Evolutionary conservation across 2,113 vertebrate species (phyloP), one percentile per base, ranked within the genome.

Genomic region (Ptychochromis oligacanthus): DNA sequence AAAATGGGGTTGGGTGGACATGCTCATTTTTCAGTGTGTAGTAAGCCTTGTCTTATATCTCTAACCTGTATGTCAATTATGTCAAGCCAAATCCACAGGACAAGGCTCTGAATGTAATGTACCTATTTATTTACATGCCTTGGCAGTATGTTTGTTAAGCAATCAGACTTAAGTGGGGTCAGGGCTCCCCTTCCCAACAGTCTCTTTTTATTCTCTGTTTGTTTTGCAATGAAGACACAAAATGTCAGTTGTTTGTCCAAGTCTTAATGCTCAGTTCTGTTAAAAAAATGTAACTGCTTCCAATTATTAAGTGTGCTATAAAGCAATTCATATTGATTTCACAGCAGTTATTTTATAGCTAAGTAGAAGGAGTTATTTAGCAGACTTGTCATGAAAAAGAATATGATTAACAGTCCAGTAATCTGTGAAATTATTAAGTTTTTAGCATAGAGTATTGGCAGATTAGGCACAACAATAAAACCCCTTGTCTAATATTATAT

Each of bases 91-190:
- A 84, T 86, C 70, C 82, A 58, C 40, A 36, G 28, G 28, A 36
- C 59, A 70, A 59, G 31, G 58, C 52, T 64, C 24, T 8, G 31
- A 76, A 62, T n/a, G 24, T 28, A n/a, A 77, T 43, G 46, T 86
- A 36, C 55, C 7, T 58, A 57, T 86, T 81, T 83, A 80, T 92
- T 81, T 58, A 18, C 22, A 46, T 56, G 49, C 70, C 28, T 2
- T 7, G 26, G n/a, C 56, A 79, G 54, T 74, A 22, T 31, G 57
- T 89, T 83, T 82, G 13, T 79, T 77, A 26, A 80, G 87, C 85
- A 86, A 78, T 83, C 82, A 74, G 40, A 64, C 67, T 52, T 56
- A 80, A 92, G 79, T 88, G 86, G 49, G 91, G 88, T 92, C 87
- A 83, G 49, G 38, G 56, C 82, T 76, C 70, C 26, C 46, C 79